Conservation (phyloP, 2,888 invertebrate species). For the Amaurobius ferox region DNA sequence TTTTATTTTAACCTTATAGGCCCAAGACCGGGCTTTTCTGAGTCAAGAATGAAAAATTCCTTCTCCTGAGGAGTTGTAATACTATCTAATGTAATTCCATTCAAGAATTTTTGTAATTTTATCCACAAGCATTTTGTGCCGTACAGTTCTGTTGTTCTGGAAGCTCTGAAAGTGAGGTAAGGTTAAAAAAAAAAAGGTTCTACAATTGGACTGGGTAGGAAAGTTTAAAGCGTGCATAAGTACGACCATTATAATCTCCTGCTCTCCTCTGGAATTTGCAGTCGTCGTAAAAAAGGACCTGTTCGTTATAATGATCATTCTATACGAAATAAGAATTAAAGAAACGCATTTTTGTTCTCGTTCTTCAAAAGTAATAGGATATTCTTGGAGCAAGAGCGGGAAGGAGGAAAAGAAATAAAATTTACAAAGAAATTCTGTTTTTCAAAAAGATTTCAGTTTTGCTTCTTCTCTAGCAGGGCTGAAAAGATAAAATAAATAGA, state of each 20-base stretch:
- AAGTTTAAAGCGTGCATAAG: slow-evolving; percentile 12
- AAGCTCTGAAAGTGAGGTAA: slow-evolving; percentile 10
- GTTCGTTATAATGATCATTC: slow-evolving; percentile 24
- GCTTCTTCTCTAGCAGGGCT: no score
- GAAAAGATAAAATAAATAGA: no score
- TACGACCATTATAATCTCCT: slow-evolving; percentile 22
- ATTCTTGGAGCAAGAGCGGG: background rate
- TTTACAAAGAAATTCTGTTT: background rate
- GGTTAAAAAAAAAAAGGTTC: background rate
- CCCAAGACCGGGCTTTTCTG: slow-evolving; percentile 17
- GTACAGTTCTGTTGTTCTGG: slow-evolving; percentile 23
- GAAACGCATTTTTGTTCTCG: background rate
- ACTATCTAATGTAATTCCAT: slow-evolving; percentile 56
- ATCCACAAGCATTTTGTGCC: slow-evolving; percentile 29
- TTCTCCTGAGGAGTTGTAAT: slow-evolving; percentile 8
- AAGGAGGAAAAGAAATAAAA: background rate
- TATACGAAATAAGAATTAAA: background rate
- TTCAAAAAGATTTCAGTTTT: background rate
- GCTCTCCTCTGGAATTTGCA: slow-evolving; percentile 4
- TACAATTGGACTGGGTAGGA: slow-evolving; percentile 6
- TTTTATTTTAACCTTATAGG: slow-evolving; percentile 25
- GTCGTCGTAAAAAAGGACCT: background rate
- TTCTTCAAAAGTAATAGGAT: slow-evolving; percentile 16
- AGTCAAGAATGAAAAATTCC: slow-evolving; percentile 14
- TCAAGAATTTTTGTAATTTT: slow-evolving; percentile 65